These are phyloP conservation scores for Stichodactyla helianthus DNA, from an alignment of 64 coral and sea anemone species.

Conservation along the genomic window DNA sequence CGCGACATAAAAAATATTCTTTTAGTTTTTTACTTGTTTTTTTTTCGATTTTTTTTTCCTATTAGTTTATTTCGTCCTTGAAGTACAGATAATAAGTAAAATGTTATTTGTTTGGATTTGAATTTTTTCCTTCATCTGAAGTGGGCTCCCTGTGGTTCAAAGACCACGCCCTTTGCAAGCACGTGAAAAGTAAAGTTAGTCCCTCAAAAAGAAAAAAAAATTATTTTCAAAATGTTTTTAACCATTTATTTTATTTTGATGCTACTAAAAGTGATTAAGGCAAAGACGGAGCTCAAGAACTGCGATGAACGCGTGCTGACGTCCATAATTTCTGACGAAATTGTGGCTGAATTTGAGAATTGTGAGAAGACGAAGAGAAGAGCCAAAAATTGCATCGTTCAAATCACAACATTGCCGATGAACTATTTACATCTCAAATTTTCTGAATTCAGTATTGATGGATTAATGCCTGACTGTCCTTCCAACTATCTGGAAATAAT, in stretches of 20 bases:
- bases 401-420: background rate
- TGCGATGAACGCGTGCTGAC: background rate
- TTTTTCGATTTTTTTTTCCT: no score
- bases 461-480: background rate
- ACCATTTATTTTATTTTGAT: background rate
- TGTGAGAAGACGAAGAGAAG: background rate
- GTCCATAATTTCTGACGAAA: background rate
- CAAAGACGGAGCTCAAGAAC: background rate
- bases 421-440: background rate
- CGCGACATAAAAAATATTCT: no score
- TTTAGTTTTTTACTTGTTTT: no score
- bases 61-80: no score
- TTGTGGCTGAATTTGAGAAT: background rate
- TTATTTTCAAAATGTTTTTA: background rate
- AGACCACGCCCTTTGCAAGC: background rate
- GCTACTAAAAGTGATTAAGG: background rate
- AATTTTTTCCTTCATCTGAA: no score
- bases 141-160: background rate
- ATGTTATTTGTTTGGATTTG: no score
- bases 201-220: background rate
- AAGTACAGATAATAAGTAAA: no score
- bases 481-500: conserved; percentile 22
- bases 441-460: background rate
- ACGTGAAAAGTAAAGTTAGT: background rate
- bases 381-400: background rate